Evolutionary conservation across 2,888 invertebrate genomes (phyloP).

Genomic region (Lypha dubia): DNA sequence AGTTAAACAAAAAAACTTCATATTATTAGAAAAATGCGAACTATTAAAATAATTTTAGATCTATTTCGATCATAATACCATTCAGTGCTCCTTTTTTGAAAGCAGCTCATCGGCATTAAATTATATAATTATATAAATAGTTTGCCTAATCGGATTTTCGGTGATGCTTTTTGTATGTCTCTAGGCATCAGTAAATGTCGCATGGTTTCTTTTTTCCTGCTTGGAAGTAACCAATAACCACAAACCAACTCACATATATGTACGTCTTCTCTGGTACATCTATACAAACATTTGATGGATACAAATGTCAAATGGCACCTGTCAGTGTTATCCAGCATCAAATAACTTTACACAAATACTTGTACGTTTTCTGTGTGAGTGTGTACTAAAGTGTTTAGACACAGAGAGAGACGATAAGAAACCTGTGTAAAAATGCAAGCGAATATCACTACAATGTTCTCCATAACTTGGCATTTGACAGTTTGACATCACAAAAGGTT

Average conservation of each 20-base stretch:
- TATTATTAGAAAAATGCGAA: no score
- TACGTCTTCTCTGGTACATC: slow-evolving; percentile 7
- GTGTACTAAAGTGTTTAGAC: background rate
- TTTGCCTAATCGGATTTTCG: no score
- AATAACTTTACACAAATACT: slow-evolving; percentile 46
- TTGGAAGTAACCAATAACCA: no score
- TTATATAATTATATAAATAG: no score
- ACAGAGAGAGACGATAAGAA: background rate
- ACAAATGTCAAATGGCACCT: slow-evolving; percentile 69
- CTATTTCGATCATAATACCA: no score
- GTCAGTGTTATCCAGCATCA: slow-evolving; percentile 59
- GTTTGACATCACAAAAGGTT: slow-evolving; percentile 70
- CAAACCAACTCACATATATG: background rate
- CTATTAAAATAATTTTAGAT: no score
- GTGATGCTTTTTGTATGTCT: no score
- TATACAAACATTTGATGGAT: slow-evolving; percentile 54
- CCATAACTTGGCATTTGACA: slow-evolving; percentile 69
- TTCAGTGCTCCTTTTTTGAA: no score
- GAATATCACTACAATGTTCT: slow-evolving; percentile 60
- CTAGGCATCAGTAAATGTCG: background rate
- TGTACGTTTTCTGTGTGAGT: background rate
- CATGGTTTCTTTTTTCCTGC: no score
- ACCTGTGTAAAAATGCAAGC: slow-evolving; percentile 34
- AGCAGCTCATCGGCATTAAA: no score
- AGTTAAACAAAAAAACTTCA: no score